A percentile compares a stretch with the other conserved stretches of the same genome.
Conservation (phyloP, 2,113 vertebrate species). For the Hippotragus niger region DNA sequence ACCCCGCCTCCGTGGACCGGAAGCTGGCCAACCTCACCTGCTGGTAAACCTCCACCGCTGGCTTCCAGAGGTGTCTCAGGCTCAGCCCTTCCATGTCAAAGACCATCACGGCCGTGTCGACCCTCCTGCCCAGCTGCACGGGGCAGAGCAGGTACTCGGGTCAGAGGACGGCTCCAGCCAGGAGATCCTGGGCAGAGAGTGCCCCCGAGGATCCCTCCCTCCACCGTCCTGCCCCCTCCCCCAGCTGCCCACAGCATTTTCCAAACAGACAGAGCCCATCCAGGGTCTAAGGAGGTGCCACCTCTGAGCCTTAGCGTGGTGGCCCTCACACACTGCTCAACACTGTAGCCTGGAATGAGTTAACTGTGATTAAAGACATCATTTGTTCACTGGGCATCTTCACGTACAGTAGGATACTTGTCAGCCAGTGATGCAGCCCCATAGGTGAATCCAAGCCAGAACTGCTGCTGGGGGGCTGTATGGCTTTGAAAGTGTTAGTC, state of each 20-base stretch:
- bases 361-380: not conserved
- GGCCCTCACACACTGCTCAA: not conserved
- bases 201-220: not conserved
- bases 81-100: slow-evolving; percentile 93
- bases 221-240: not conserved
- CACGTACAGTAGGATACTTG: rapidly evolving
- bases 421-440: not conserved
- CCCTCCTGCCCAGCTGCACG: slow-evolving; percentile 85
- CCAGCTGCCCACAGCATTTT: not conserved
- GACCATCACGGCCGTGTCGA: slow-evolving; percentile 92
- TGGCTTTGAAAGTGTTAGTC: not conserved
- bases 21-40: slow-evolving; percentile 83
- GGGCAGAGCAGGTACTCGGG: not conserved
- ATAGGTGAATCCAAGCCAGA: not conserved
- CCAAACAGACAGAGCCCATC: not conserved
- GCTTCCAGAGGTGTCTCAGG: slow-evolving; percentile 95
- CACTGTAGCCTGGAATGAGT: not conserved
- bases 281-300: not conserved
- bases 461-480: not conserved
- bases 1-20: not conserved
- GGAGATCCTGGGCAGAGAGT: not conserved
- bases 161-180: not conserved
- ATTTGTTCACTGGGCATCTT: not conserved
- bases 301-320: not conserved
- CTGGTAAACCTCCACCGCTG: slow-evolving; percentile 90